phyloP scores from a whole-genome alignment of 2,113 vertebrate genomes.

The Hirundichthys speculiger region DNA sequence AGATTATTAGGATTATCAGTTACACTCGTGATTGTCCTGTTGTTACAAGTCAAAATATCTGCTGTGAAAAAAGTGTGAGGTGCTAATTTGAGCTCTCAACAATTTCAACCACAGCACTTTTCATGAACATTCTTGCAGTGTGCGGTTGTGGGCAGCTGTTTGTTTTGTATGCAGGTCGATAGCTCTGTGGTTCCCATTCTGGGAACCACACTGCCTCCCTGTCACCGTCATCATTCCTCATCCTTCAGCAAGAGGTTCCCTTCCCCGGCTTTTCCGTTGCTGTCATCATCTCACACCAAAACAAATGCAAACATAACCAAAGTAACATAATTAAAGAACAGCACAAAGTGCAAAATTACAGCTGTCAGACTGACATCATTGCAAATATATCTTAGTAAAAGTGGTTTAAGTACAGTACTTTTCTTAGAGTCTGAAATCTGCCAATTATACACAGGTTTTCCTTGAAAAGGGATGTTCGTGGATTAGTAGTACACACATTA shows the following conservation, averaged over 20 bases:
- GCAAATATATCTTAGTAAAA: conserved; percentile 32
- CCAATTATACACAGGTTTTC: conserved; percentile 23
- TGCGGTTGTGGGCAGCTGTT: conserved; percentile 42
- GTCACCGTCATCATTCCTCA: conserved; percentile 48
- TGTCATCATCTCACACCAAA: conserved; percentile 47
- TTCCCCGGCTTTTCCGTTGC: conserved; percentile 42
- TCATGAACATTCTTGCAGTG: conserved; percentile 14
- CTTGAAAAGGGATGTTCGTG: conserved; percentile 15
- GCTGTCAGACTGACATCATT: conserved; percentile 34
- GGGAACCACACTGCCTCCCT: conserved; percentile 29
- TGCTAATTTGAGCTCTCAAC: conserved; percentile 3
- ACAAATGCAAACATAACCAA: conserved; percentile 29
- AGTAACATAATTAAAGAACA: conserved; percentile 68
- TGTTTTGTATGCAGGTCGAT: conserved; percentile 59
- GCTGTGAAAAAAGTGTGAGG: neutral
- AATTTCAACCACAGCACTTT: neutral
- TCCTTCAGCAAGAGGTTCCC: conserved; percentile 46
- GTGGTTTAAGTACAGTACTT: conserved; percentile 5
- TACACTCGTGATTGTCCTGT: conserved; percentile 12
- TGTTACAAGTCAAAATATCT: conserved; percentile 12
- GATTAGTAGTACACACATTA: conserved; percentile 14
- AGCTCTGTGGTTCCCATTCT: conserved; percentile 23
- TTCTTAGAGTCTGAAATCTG: conserved; percentile 6
- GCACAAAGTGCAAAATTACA: conserved; percentile 8
- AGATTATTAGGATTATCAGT: conserved; percentile 12